These are phyloP conservation scores for Mormyrops boulengeri DNA, from an alignment of 2,797 vertebrate genomes.

Conservation along the genomic window DNA sequence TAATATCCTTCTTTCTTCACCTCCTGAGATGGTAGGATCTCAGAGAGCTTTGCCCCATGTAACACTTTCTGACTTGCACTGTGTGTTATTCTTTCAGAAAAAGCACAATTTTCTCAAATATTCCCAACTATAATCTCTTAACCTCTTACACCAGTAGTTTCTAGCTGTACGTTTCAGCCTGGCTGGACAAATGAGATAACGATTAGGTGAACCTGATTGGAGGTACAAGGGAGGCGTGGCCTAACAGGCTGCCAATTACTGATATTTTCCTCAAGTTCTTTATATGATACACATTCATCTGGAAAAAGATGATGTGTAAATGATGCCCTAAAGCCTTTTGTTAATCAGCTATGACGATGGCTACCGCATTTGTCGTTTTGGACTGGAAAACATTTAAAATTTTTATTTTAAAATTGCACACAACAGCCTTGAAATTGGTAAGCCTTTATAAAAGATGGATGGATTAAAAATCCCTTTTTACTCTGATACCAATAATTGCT, in stretches of 20 bases:
- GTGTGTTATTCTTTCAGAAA: neutral
- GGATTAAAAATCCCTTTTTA: conserved; percentile 2
- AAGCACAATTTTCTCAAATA: neutral
- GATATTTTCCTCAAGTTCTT: neutral
- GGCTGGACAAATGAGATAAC: neutral
- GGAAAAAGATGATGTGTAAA: neutral
- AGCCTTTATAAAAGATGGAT: neutral
- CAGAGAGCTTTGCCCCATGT: neutral
- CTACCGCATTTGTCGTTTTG: neutral
- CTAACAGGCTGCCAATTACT: neutral
- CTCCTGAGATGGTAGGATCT: neutral
- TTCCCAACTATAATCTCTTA: neutral
- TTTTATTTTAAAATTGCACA: neutral
- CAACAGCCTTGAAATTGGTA: neutral
- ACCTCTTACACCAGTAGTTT: neutral
- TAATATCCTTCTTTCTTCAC: neutral
- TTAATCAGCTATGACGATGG: neutral
- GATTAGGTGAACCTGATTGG: neutral
- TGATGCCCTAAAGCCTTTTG: neutral
- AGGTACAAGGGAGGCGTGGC: neutral
- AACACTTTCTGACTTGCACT: neutral
- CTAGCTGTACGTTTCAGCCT: neutral
- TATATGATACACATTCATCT: neutral
- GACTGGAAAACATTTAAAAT: neutral
- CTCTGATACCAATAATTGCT: neutral